A percentile compares a stretch with the other conserved stretches of the same genome.
Conservation (phyloP, 1,140 invertebrate species). For the Zaprionus taronus region DNA sequence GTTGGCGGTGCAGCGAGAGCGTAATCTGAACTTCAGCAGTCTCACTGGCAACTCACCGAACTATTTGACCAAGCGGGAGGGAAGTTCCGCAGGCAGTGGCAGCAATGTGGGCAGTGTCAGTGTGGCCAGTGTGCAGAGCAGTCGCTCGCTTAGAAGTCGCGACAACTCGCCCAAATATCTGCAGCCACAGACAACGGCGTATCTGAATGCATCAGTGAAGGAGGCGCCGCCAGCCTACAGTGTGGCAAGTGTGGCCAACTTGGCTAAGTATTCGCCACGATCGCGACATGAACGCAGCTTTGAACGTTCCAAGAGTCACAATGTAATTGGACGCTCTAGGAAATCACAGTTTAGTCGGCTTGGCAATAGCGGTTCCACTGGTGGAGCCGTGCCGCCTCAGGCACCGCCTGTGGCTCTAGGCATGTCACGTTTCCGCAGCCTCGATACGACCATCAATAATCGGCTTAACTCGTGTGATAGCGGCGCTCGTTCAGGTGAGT, state of each 20-base stretch:
- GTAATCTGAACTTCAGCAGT: slow-evolving; percentile 78
- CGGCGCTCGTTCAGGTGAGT: slow-evolving; percentile 82
- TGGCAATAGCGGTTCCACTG: slow-evolving; percentile 45
- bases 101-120: slow-evolving; percentile 46
- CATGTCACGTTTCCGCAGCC: slow-evolving; percentile 80
- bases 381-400: not conserved
- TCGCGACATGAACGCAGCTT: slow-evolving; percentile 65
- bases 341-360: slow-evolving; percentile 74
- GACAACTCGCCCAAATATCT: slow-evolving; percentile 80
- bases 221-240: slow-evolving; percentile 78
- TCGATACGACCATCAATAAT: slow-evolving; percentile 76
- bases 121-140: slow-evolving; percentile 27
- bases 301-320: slow-evolving; percentile 75
- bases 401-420: slow-evolving; percentile 24
- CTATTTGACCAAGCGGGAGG: slow-evolving; percentile 79
- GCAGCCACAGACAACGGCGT: slow-evolving; percentile 73
- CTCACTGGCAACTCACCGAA: slow-evolving; percentile 82
- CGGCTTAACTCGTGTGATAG: slow-evolving; percentile 84
- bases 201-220: slow-evolving; percentile 76
- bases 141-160: slow-evolving; percentile 69
- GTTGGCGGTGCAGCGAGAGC: slow-evolving; percentile 57
- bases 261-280: slow-evolving; percentile 66
- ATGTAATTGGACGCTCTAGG: slow-evolving; percentile 68
- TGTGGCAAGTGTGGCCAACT: slow-evolving; percentile 30
- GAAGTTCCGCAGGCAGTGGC: slow-evolving; percentile 15